Conservation (phyloP, 2,797 vertebrate species). For the Pygocentrus nattereri region DNA sequence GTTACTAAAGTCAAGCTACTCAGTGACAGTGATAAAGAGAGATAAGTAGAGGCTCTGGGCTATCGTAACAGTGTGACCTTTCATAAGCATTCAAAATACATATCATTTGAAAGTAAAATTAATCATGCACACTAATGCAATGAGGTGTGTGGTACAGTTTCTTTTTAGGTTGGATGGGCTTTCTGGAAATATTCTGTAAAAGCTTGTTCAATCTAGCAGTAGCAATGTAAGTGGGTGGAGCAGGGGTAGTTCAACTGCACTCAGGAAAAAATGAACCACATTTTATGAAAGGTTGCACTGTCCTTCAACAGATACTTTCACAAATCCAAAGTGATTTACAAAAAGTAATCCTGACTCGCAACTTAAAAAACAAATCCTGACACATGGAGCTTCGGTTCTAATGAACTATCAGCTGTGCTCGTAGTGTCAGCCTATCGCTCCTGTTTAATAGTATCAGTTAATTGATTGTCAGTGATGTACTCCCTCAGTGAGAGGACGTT, state of each 20-base stretch:
- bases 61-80: no score
- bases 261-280: neutral
- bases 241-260: no score
- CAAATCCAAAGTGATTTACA: neutral
- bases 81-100: no score
- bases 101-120: no score
- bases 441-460: slow-evolving; percentile 40
- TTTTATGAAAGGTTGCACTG: neutral
- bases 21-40: no score
- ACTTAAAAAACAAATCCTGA: neutral
- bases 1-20: no score
- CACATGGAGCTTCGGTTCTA: slow-evolving; percentile 24
- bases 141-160: no score
- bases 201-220: no score
- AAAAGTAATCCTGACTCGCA: neutral
- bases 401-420: slow-evolving; percentile 25
- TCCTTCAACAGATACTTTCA: neutral
- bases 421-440: slow-evolving; percentile 45
- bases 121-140: neutral
- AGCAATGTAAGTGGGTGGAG: no score
- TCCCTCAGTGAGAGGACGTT: slow-evolving; percentile 28
- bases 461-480: slow-evolving; percentile 49
- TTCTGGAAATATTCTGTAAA: neutral
- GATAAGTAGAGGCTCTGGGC: no score
- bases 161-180: no score